Conservation (phyloP, 2,113 vertebrate genomes). For the Pituophis catenifer region DNA sequence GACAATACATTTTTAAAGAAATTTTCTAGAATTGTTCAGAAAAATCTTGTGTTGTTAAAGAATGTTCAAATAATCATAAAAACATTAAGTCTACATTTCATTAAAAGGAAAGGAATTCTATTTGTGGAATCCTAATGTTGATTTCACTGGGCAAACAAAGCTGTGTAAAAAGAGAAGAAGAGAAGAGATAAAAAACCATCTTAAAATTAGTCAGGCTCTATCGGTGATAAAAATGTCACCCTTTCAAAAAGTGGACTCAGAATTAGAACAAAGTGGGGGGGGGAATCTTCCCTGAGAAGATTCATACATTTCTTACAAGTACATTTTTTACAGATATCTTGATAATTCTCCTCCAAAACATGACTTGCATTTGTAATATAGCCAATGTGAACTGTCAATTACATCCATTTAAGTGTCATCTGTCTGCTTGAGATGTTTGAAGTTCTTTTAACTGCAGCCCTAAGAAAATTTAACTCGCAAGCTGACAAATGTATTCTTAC, state of each 20-base stretch:
- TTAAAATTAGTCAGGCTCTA: not conserved
- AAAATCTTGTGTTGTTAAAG: not conserved
- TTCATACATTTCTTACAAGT: not conserved
- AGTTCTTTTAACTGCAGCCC: not conserved
- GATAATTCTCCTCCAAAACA: not conserved
- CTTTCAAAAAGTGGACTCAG: not conserved
- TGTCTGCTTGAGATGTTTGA: not conserved
- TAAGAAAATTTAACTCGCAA: not conserved
- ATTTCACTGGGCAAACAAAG: not conserved
- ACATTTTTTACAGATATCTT: not conserved
- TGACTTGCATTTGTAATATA: not conserved
- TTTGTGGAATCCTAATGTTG: not conserved
- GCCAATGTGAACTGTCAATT: not conserved
- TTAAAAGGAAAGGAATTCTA: not conserved
- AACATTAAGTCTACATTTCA: not conserved
- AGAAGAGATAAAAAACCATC: not conserved
- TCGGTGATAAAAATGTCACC: not conserved
- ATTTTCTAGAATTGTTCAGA: not conserved
- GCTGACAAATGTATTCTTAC: not conserved
- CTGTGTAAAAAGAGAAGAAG: not conserved
- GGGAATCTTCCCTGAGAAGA: not conserved
- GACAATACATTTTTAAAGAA: not conserved
- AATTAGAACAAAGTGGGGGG: not conserved
- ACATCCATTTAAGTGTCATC: not conserved
- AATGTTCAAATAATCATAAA: not conserved